phyloP scores from a whole-genome alignment of 2,888 invertebrate species.

The Fabriciana adippe region DNA sequence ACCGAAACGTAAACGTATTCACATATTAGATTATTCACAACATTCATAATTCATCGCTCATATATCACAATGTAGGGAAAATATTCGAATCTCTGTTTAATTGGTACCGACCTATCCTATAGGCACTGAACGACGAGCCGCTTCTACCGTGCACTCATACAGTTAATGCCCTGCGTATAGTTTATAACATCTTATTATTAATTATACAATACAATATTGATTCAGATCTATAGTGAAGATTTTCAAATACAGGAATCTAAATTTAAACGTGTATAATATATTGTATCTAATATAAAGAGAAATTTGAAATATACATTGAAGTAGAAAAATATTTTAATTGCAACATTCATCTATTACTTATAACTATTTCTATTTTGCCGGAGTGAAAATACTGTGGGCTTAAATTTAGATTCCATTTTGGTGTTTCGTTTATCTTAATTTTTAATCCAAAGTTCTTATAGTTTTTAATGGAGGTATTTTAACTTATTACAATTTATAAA shows the following conservation, averaged over 20 bases:
- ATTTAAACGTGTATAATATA: conserved; percentile 27
- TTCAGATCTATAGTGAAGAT: conserved; percentile 32
- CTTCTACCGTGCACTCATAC: conserved; percentile 16
- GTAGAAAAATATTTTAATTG: conserved; percentile 36
- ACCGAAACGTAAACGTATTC: conserved; percentile 24
- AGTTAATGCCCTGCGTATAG: conserved; percentile 41
- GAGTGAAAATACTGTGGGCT: conserved; percentile 23
- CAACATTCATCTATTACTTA: conserved; percentile 15
- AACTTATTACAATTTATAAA: conserved; percentile 20
- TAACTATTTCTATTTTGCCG: conserved; percentile 24
- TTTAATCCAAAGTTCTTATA: conserved; percentile 6
- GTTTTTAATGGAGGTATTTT: conserved; percentile 20
- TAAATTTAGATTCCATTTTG: conserved; percentile 35
- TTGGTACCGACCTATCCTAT: conserved; percentile 38
- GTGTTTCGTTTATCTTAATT: conserved; percentile 11
- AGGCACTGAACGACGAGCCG: conserved; percentile 36
- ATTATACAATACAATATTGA: conserved; percentile 24
- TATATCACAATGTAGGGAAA: conserved; percentile 42
- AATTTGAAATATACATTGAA: conserved; percentile 26
- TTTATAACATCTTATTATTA: conserved; percentile 30
- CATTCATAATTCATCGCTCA: conserved; percentile 36
- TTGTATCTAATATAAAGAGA: conserved; percentile 21
- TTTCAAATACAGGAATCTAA: conserved; percentile 26
- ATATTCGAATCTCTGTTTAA: conserved; percentile 36
- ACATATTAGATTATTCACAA: conserved; percentile 26